Conservation (phyloP, 2,113 vertebrate genomes). For the Macaca mulatta region DNA sequence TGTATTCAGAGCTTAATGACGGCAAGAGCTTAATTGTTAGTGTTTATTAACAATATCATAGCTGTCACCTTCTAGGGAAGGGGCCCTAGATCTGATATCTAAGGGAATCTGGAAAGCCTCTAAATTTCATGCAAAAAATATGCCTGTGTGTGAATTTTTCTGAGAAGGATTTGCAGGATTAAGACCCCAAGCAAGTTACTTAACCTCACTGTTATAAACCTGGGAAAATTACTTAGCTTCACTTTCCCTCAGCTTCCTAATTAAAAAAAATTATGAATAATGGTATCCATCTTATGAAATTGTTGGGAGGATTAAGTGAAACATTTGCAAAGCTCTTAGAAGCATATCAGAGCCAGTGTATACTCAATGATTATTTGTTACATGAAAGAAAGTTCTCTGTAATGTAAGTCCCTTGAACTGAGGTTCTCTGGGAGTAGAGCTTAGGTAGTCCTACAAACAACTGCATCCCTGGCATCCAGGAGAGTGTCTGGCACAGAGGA, state of each 20-base stretch:
- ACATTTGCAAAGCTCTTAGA: not conserved
- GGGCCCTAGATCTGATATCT: not conserved
- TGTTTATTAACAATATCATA: not conserved
- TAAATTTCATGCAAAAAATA: not conserved
- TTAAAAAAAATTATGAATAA: not conserved
- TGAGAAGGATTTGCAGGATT: not conserved
- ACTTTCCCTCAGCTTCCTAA: not conserved
- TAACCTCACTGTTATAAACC: not conserved
- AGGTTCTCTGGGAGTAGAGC: not conserved
- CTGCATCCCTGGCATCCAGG: not conserved
- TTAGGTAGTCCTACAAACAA: not conserved
- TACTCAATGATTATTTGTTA: too few species aligned
- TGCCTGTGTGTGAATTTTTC: not conserved
- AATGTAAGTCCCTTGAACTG: too few species aligned
- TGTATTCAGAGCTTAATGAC: not conserved
- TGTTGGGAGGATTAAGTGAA: not conserved
- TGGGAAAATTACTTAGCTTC: not conserved
- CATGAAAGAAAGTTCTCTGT: not conserved
- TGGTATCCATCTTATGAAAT: not conserved
- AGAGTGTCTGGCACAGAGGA: not conserved
- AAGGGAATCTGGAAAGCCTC: not conserved
- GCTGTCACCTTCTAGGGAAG: not conserved
- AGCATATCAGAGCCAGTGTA: not conserved
- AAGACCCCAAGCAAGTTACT: not conserved
- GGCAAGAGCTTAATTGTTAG: too few species aligned